Conservation (phyloP, 2,888 invertebrate genomes). For the Drosophila anomelani region DNA sequence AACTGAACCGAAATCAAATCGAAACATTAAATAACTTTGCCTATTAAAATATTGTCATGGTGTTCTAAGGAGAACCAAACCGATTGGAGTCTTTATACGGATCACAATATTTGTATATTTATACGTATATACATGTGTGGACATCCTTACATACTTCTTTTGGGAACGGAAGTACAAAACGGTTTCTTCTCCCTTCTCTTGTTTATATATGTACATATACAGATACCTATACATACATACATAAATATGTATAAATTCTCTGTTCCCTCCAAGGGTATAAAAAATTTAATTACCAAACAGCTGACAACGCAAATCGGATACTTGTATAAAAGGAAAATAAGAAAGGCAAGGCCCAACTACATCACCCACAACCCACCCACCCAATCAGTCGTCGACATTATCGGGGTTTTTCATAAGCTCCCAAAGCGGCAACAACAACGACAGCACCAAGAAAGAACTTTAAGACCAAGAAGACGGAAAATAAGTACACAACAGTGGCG, state of each 20-base stretch:
- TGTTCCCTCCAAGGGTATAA: not conserved
- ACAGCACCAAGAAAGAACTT: conserved; percentile 44
- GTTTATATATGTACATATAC: not conserved
- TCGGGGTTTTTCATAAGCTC: conserved; percentile 54
- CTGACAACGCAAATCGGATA: conserved; percentile 77
- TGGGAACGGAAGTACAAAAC: not conserved
- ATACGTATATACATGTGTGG: not conserved
- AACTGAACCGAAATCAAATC: no score
- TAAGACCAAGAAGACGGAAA: conserved; percentile 48
- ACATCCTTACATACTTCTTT: not conserved
- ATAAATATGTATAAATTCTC: not conserved
- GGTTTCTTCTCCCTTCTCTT: not conserved
- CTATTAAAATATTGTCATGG: no score
- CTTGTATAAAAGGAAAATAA: conserved; percentile 44
- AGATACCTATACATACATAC: no score
- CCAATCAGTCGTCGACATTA: conserved; percentile 32
- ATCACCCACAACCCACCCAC: conserved; percentile 13
- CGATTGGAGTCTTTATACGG: not conserved
- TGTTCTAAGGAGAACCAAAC: not conserved
- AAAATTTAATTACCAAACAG: conserved; percentile 2
- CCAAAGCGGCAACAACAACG: conserved; percentile 58
- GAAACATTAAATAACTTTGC: no score
- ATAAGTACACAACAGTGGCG: conserved; percentile 41
- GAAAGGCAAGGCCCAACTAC: conserved; percentile 26
- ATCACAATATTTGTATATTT: not conserved